These are phyloP conservation scores for Idaea aversata DNA, from an alignment of 2,888 invertebrate genomes.

Conservation along the genomic window DNA sequence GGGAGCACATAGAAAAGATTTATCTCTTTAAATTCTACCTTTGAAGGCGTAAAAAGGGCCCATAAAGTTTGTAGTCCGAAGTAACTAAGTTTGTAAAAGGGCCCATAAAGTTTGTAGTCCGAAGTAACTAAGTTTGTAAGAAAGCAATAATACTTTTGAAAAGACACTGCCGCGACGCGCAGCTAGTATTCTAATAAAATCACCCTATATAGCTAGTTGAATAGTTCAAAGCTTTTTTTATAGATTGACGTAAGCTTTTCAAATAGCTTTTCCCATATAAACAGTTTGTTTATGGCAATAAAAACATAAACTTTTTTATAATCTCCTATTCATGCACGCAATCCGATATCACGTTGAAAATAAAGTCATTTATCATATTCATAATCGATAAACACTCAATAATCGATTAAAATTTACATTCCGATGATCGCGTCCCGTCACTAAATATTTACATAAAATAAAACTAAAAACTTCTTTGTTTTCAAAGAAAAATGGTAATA, in stretches of 20 bases:
- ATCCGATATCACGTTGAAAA: constrained; percentile 3
- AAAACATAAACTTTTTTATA: neutral
- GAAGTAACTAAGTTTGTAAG: too few relatives aligned
- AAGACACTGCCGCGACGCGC: too few relatives aligned
- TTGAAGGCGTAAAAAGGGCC: too few relatives aligned
- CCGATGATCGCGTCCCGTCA: neutral
- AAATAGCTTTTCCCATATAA: neutral
- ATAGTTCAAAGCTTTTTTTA: neutral
- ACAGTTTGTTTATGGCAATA: neutral
- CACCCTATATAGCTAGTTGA: neutral
- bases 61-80: too few relatives aligned
- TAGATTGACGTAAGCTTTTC: neutral
- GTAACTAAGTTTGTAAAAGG: too few relatives aligned
- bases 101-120: too few relatives aligned
- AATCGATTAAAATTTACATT: constrained; percentile 16
- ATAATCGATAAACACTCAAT: constrained; percentile 16
- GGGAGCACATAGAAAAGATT: too few relatives aligned
- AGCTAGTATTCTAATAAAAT: neutral
- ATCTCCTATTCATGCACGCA: neutral
- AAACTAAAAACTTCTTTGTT: constrained; percentile 23
- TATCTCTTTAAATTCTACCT: too few relatives aligned
- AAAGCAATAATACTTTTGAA: too few relatives aligned
- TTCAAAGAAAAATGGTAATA: neutral
- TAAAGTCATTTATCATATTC: constrained; percentile 8
- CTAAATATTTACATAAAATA: constrained; percentile 2